Evolutionary conservation across 2,113 vertebrate species (phyloP).

Genomic region (Misgurnus anguillicaudatus): DNA sequence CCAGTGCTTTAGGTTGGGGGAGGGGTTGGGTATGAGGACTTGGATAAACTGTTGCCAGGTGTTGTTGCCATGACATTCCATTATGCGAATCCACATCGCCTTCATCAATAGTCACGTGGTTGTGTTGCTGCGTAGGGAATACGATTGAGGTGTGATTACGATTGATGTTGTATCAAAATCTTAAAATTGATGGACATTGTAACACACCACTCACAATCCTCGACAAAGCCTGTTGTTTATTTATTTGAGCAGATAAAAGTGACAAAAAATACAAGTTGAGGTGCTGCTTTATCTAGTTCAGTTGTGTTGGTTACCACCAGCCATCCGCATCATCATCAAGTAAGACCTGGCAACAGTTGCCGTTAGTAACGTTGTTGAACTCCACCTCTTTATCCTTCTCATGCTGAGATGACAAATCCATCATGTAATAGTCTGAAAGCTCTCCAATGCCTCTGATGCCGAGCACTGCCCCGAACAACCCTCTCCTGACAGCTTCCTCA

Average conservation of each 20-base stretch:
- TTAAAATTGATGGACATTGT: not conserved
- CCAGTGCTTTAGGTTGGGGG: constrained; percentile 83
- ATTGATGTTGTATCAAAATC: not conserved
- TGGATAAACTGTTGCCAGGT: constrained; percentile 80
- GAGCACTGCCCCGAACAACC: constrained; percentile 67
- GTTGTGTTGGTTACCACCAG: constrained; percentile 39
- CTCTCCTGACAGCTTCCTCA: constrained; percentile 78
- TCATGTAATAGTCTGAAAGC: constrained; percentile 68
- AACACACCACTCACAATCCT: not conserved
- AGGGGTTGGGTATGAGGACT: constrained; percentile 76
- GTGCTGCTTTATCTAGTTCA: constrained; percentile 44
- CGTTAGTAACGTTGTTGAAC: constrained; percentile 74
- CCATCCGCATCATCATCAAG: constrained; percentile 45
- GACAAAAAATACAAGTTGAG: constrained; percentile 22
- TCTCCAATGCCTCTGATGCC: constrained; percentile 65
- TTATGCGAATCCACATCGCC: constrained; percentile 91
- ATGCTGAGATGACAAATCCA: constrained; percentile 73
- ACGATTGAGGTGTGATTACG: constrained; percentile 58
- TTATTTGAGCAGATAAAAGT: constrained; percentile 36
- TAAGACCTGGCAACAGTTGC: constrained; percentile 79
- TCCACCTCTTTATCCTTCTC: constrained; percentile 73
- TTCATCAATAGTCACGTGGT: constrained; percentile 87
- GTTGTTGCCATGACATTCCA: constrained; percentile 94
- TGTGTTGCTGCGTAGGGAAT: constrained; percentile 70
- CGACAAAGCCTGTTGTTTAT: constrained; percentile 4